phyloP scores from a whole-genome alignment of 2,888 invertebrate genomes.

The Cyclophora albipunctata region DNA sequence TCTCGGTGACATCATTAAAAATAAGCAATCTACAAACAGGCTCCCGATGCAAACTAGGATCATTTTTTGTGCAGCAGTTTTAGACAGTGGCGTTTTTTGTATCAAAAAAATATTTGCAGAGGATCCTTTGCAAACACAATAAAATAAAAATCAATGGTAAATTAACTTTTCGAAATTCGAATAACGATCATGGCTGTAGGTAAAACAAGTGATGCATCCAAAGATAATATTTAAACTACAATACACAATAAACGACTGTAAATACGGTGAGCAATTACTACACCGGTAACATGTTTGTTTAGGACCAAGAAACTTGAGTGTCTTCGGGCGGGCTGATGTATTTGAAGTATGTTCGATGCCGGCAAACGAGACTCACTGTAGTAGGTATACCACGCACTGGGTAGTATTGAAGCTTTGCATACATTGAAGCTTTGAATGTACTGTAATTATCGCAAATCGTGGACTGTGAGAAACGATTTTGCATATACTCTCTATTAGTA shows the following conservation, averaged over 20 bases:
- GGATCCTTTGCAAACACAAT: conserved; percentile 17
- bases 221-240: conserved; percentile 68
- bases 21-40: no score
- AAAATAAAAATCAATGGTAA: conserved; percentile 55
- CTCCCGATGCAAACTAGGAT: not conserved
- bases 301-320: conserved; percentile 72
- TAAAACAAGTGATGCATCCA: conserved; percentile 66
- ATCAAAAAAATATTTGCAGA: conserved; percentile 9
- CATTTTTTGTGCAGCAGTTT: not conserved
- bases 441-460: no score
- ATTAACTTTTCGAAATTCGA: conserved; percentile 54
- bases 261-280: conserved; percentile 71
- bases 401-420: not conserved
- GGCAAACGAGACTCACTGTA: conserved; percentile 11
- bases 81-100: not conserved
- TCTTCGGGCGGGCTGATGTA: conserved; percentile 66
- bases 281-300: conserved; percentile 70
- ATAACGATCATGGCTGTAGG: conserved; percentile 54
- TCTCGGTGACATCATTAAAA: conserved; percentile 2
- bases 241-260: conserved; percentile 73
- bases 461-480: no score
- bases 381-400: conserved; percentile 2
- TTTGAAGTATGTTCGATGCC: conserved; percentile 55
- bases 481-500: no score
- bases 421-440: not conserved